A percentile compares a stretch with the other conserved stretches of the same genome.
Evolutionary conservation across 2,797 vertebrate genomes (phyloP).

Genomic region (Epinephelus coioides): DNA sequence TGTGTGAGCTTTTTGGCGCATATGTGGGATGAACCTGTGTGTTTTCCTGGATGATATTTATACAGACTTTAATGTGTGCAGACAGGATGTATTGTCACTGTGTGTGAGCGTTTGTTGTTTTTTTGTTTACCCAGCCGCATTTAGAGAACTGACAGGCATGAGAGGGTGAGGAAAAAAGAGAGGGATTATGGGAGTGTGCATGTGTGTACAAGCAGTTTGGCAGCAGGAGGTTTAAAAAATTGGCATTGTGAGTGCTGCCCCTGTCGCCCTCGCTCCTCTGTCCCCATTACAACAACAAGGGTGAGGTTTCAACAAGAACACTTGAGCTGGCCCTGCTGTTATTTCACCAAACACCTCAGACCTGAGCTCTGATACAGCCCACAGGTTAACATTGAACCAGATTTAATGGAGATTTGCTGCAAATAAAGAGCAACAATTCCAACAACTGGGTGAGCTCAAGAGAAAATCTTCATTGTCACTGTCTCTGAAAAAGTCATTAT

Average conservation of each 20-base stretch:
- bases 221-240: conserved; percentile 3
- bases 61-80: conserved; percentile 23
- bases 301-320: conserved; percentile 32
- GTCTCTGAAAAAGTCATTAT: conserved; percentile 12
- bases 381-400: not conserved
- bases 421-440: not conserved
- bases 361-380: not conserved
- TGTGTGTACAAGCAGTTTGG: not conserved
- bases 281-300: conserved; percentile 44
- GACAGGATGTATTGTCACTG: conserved; percentile 18
- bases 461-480: conserved; percentile 6
- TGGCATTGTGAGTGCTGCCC: not conserved
- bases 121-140: conserved; percentile 20
- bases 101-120: conserved; percentile 2
- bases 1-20: not conserved
- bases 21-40: conserved; percentile 8
- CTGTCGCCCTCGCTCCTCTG: conserved; percentile 12
- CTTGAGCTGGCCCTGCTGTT: conserved; percentile 14
- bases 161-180: conserved; percentile 9
- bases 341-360: conserved; percentile 8
- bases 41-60: conserved; percentile 21
- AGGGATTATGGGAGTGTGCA: conserved; percentile 7
- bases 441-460: not conserved
- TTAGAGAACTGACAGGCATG: conserved; percentile 41
- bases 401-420: not conserved